Conservation (phyloP, 2,888 invertebrate genomes). For the Cryptus armator region DNA sequence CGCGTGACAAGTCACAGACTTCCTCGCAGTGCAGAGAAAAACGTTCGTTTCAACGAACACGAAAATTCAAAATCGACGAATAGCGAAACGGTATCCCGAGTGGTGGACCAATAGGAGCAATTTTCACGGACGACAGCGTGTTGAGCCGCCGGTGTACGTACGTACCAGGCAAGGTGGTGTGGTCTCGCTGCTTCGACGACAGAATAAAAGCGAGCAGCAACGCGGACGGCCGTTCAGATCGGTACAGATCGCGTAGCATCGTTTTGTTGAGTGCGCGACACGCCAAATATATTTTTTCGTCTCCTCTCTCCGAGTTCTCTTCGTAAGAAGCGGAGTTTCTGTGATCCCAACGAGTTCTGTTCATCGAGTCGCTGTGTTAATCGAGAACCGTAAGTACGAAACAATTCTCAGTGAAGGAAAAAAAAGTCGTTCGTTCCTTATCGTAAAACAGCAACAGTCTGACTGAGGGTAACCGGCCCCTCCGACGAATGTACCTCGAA, state of each 20-base stretch:
- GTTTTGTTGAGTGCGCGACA: conserved; percentile 32
- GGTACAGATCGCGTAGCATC: conserved; percentile 71
- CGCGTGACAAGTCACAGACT: conserved; percentile 36
- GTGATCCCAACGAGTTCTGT: conserved; percentile 22
- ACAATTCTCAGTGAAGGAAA: not conserved
- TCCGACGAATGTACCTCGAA: not conserved
- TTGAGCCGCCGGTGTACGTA: conserved; percentile 30
- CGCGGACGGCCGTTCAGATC: conserved; percentile 72
- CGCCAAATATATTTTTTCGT: not conserved
- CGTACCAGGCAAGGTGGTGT: conserved; percentile 61
- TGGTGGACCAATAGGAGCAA: conserved; percentile 53
- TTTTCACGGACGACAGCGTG: not conserved
- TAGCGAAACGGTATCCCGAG: conserved; percentile 24
- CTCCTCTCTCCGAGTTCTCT: not conserved
- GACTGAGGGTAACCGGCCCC: not conserved
- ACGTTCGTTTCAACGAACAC: conserved; percentile 60
- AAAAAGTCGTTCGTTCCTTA: not conserved
- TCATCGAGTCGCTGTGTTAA: conserved; percentile 1
- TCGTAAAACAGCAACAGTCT: not conserved
- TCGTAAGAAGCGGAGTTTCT: not conserved
- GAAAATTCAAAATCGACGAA: conserved; percentile 69
- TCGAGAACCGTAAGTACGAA: conserved; percentile 7
- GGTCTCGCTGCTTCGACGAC: conserved; percentile 70
- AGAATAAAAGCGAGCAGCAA: conserved; percentile 78
- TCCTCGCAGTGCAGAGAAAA: conserved; percentile 12